Base-by-base conservation (phyloP, 2,113 vertebrate genomes). In the Petromus typicus region DNA sequence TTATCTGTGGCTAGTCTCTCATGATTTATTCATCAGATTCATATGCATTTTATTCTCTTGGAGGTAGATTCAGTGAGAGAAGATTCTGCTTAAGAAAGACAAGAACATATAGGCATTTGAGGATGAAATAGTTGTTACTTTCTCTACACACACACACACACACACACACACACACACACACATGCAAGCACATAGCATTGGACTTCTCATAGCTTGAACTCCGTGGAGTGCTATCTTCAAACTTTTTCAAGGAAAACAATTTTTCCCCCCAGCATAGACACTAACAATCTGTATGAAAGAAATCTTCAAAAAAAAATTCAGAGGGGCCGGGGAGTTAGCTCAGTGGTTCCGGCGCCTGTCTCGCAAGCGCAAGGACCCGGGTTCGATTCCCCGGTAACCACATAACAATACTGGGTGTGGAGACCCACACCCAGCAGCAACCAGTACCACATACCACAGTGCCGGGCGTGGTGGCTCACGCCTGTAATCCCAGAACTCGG, bases 21-120 rank as follows among this genome's bases (percentile, higher is more conserved):
- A 13, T 75, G 90, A 92, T 87, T 93, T 95, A 93, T 81, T 95
- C 94, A 87, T 37, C 63, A 48, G 86, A 81, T 84, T 93, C 66
- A 32, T 56, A 37, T 23, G 43, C 88, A 90, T 95, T 90, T 76
- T 40, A 4, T 80, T 95, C 85, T 27, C 59, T 78, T 95, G 67
- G 76, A 81, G 90, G 92, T 2, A 89, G 69, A 94, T 34, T 80
- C 69, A 51, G 54, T 27, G 64, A 95, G 51, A 86, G 51, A 56
- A 82, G 37, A 64, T 14, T 32, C 45, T 45, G 18, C 51, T 83
- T 82, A n/a, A 84, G 71, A 76, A 71, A 89, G 88, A 79, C 56
- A 18, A 87, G 81, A n/a, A 34, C 5, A 51, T 3, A 64, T 0
- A 86, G 37, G 69, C 34, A 67, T 25, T 25, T 93, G 76, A 89